phyloP scores from a whole-genome alignment of 2,888 invertebrate genomes.

The Drosophila hawaiiensis region DNA sequence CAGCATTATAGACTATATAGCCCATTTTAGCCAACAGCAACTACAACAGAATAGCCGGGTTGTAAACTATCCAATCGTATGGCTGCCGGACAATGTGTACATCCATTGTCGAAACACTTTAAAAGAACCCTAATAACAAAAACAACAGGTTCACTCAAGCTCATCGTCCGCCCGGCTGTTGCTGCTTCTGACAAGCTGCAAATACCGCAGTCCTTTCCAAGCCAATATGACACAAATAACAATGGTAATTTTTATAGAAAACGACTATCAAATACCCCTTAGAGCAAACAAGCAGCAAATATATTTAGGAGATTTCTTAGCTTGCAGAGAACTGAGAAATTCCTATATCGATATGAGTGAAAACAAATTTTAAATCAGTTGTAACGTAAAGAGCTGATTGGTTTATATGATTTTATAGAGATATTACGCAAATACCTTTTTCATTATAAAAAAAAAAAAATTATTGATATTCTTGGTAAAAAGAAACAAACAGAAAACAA shows the following conservation, averaged over 20 bases:
- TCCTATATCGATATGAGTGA: background rate
- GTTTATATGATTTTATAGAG: background rate
- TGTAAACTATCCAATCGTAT: conserved; percentile 50
- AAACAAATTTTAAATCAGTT: background rate
- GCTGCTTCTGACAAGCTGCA: conserved; percentile 56
- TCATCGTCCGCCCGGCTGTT: conserved; percentile 27
- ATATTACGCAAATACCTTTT: background rate
- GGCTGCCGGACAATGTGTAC: conserved; percentile 52
- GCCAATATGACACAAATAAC: conserved; percentile 36
- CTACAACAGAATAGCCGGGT: conserved; percentile 23
- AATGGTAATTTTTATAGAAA: background rate
- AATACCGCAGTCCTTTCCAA: conserved; percentile 55
- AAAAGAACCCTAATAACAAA: conserved; percentile 44
- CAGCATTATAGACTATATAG: conserved; percentile 61
- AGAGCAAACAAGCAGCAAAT: background rate
- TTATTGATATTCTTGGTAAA: background rate
- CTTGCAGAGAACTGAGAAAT: background rate
- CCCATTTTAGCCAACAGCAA: conserved; percentile 53
- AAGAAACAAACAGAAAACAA: background rate
- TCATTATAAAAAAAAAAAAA: too few species aligned
- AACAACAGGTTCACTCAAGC: conserved; percentile 23
- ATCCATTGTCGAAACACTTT: conserved; percentile 42
- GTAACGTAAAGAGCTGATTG: background rate
- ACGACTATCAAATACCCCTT: background rate
- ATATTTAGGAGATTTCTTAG: background rate